These are phyloP conservation scores for Caenorhabditis sulstoni DNA, from an alignment of 2,888 invertebrate species.

Conservation along the genomic window DNA sequence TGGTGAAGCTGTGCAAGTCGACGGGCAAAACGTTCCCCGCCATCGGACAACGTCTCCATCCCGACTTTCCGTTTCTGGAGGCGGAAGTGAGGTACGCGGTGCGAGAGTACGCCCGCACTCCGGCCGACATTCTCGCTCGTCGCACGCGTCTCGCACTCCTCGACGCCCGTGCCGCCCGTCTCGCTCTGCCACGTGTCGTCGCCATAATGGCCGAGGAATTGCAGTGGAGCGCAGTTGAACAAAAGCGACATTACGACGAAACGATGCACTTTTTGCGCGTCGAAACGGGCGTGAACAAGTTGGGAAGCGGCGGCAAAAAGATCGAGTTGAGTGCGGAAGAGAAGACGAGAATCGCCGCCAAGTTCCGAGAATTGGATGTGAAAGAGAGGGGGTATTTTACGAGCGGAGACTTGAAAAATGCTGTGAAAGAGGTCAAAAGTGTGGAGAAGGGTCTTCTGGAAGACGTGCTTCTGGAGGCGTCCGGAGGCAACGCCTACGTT, in stretches of 20 bases:
- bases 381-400: constrained; percentile 19
- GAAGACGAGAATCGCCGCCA: constrained; percentile 5
- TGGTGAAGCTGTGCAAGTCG: constrained; percentile 41
- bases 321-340: constrained; percentile 14
- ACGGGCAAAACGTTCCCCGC: constrained; percentile 35
- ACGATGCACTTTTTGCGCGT: constrained; percentile 39
- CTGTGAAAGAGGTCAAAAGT: constrained; percentile 7
- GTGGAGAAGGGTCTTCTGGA: constrained; percentile 27
- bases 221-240: constrained; percentile 32
- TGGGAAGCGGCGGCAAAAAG: constrained; percentile 17
- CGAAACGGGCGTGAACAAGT: constrained; percentile 34
- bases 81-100: constrained; percentile 49
- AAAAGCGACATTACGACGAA: constrained; percentile 33
- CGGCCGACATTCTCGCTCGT: constrained; percentile 38
- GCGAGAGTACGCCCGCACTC: constrained; percentile 36
- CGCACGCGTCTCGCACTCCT: constrained; percentile 37
- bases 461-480: constrained; percentile 36
- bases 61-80: constrained; percentile 44
- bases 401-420: constrained; percentile 17
- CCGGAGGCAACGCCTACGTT: constrained; percentile 16
- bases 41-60: constrained; percentile 42
- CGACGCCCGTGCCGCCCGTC: constrained; percentile 34
- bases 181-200: constrained; percentile 40
- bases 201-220: constrained; percentile 46
- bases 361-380: constrained; percentile 18